Percentiles rank a stretch among this genome's conserved stretches.
phyloP scores from a whole-genome alignment of 2,113 vertebrate species.

The Psammodynastes pulverulentus region DNA sequence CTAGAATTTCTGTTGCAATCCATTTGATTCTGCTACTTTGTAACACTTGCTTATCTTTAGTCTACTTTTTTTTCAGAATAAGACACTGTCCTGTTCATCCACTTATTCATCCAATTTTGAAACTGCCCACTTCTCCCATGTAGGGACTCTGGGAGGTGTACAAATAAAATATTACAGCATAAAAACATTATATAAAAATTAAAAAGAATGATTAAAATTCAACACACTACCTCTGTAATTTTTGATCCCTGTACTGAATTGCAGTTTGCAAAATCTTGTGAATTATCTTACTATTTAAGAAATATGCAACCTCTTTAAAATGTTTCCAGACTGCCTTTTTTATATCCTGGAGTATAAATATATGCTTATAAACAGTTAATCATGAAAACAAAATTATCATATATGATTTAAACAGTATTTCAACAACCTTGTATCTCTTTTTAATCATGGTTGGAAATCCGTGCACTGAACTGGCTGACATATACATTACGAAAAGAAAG shows the following conservation, averaged over 20 bases:
- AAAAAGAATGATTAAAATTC: not conserved
- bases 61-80: not conserved
- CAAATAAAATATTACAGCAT: not conserved
- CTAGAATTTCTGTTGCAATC: not conserved
- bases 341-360: not conserved
- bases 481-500: no score
- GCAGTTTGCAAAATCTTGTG: not conserved
- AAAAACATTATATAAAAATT: not conserved
- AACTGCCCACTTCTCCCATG: not conserved
- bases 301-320: not conserved
- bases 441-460: not conserved
- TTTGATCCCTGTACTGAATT: not conserved
- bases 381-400: not conserved
- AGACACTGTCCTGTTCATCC: not conserved
- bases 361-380: not conserved
- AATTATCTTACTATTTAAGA: not conserved
- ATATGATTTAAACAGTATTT: not conserved
- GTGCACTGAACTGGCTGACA: not conserved
- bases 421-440: not conserved
- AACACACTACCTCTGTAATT: not conserved
- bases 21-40: not conserved
- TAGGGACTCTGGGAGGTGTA: not conserved
- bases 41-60: not conserved
- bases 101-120: not conserved
- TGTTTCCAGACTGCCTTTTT: not conserved